Percentiles rank a stretch among this genome's conserved stretches.
phyloP scores from a whole-genome alignment of 2,888 invertebrate species.

The Leistus spinibarbis region DNA sequence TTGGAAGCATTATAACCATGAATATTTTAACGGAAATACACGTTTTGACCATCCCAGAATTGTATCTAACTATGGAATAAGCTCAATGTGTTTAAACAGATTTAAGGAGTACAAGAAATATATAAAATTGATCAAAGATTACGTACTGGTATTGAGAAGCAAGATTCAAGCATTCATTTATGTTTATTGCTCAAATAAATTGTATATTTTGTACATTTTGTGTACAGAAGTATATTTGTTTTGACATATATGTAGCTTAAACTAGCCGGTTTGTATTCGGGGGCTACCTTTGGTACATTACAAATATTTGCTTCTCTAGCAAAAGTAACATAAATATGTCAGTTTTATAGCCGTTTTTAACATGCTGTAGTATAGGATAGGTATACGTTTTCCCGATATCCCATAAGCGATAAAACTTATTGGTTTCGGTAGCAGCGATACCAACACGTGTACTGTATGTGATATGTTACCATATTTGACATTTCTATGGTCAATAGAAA shows the following conservation, averaged over 20 bases:
- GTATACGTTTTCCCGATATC: conserved; percentile 6
- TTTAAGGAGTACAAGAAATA: too few relatives aligned
- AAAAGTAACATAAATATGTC: conserved; percentile 29
- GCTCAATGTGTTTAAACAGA: too few relatives aligned
- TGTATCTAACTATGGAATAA: too few relatives aligned
- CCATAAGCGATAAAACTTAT: conserved; percentile 25
- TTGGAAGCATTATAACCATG: too few relatives aligned
- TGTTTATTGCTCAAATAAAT: too few relatives aligned
- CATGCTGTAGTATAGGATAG: not conserved
- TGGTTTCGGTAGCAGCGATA: not conserved
- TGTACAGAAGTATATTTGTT: too few relatives aligned
- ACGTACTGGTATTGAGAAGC: too few relatives aligned
- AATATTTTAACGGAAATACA: too few relatives aligned
- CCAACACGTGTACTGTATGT: not conserved
- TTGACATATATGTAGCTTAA: not conserved
- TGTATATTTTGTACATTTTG: too few relatives aligned
- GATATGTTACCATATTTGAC: not conserved
- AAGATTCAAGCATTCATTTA: too few relatives aligned
- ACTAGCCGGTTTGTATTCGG: not conserved
- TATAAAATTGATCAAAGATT: too few relatives aligned
- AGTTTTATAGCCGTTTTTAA: conserved; percentile 23
- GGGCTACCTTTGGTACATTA: conserved; percentile 11
- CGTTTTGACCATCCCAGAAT: too few relatives aligned
- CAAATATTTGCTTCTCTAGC: conserved; percentile 34
- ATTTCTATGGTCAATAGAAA: conserved; percentile 1